These are phyloP conservation scores for Danaus melanippus DNA, from an alignment of 1,140 invertebrate species.

Conservation along the genomic window DNA sequence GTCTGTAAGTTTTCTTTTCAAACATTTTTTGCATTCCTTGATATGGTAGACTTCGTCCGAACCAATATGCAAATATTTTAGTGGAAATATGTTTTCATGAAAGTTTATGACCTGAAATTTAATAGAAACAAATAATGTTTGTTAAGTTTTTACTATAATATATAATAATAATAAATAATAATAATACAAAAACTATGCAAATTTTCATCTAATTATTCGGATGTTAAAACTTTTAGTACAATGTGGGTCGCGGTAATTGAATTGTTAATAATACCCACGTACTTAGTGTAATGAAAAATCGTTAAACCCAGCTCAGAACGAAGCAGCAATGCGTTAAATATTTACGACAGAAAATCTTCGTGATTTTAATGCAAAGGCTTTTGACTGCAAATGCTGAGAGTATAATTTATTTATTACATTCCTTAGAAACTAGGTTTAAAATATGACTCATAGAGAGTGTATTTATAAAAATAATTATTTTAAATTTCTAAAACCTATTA, in stretches of 20 bases:
- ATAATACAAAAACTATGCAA: too few relatives aligned
- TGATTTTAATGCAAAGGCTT: too few relatives aligned
- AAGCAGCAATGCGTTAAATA: slow-evolving; percentile 6
- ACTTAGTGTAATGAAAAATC: slow-evolving; percentile 10
- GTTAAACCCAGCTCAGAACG: slow-evolving; percentile 7
- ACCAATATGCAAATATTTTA: slow-evolving; percentile 85
- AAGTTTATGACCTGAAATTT: slow-evolving; percentile 52
- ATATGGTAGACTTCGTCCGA: slow-evolving; percentile 89
- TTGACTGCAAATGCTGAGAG: too few relatives aligned
- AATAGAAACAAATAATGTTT: too few relatives aligned
- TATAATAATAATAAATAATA: too few relatives aligned
- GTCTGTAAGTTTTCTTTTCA: slow-evolving; percentile 20
- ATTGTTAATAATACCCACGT: slow-evolving; percentile 13
- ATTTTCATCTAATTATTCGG: neutral
- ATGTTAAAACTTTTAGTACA: slow-evolving; percentile 4
- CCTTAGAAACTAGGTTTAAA: too few relatives aligned
- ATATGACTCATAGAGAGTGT: too few relatives aligned
- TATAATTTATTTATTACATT: too few relatives aligned
- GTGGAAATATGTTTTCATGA: slow-evolving; percentile 49
- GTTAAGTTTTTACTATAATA: too few relatives aligned
- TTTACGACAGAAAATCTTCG: slow-evolving; percentile 6
- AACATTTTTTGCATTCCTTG: slow-evolving; percentile 78
- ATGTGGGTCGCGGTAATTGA: slow-evolving; percentile 9
- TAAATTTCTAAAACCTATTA: slow-evolving; percentile 1
- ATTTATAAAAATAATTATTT: too few relatives aligned